These are phyloP conservation scores for Macquaria australasica DNA, from an alignment of 2,113 vertebrate genomes.

Conservation along the genomic window DNA sequence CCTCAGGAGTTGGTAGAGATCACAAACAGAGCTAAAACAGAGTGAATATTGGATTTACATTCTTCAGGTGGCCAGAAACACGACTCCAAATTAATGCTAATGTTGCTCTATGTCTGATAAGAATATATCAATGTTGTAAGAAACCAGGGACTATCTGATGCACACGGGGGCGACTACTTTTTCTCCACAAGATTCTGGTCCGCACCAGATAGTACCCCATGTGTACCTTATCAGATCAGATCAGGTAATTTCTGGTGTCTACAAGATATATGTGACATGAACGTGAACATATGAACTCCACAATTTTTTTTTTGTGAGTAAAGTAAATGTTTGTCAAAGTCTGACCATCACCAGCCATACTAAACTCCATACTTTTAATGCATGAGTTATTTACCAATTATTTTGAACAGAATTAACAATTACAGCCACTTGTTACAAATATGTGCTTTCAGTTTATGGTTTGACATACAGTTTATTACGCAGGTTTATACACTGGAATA, in stretches of 20 bases:
- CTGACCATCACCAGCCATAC: background rate
- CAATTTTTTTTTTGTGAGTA: too few relatives aligned
- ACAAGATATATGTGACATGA: too few relatives aligned
- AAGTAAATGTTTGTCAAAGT: too few relatives aligned
- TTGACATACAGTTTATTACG: background rate
- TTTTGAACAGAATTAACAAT: background rate
- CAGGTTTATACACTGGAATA: background rate
- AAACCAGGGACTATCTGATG: too few relatives aligned
- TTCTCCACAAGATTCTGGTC: too few relatives aligned
- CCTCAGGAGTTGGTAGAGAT: background rate
- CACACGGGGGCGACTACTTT: too few relatives aligned
- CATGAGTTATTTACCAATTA: background rate
- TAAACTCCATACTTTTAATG: background rate
- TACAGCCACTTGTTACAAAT: background rate
- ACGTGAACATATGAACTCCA: too few relatives aligned
- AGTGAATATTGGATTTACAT: background rate
- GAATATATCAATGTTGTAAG: too few relatives aligned
- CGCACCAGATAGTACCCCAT: too few relatives aligned
- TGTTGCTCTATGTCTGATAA: background rate
- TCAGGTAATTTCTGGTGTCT: too few relatives aligned
- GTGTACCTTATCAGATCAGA: too few relatives aligned
- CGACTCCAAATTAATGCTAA: background rate
- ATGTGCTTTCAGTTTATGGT: background rate
- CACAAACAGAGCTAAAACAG: background rate
- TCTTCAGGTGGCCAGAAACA: background rate